These are phyloP conservation scores for Pangasius djambal DNA, from an alignment of 2,797 vertebrate species.

Conservation along the genomic window DNA sequence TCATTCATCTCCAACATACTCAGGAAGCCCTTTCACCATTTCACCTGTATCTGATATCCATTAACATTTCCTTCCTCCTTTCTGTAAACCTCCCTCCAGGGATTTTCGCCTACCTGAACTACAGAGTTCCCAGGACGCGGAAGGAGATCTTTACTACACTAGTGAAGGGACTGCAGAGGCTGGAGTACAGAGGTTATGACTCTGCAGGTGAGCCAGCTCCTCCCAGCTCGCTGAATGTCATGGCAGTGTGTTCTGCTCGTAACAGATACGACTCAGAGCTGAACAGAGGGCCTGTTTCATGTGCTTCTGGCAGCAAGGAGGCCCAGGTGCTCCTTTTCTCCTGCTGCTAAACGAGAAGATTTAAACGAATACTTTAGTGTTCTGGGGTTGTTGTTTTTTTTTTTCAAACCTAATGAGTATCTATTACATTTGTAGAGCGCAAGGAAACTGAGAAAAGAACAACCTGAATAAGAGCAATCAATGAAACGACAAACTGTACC, in stretches of 20 bases:
- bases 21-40: not conserved
- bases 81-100: constrained; percentile 70
- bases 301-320: constrained; percentile 38
- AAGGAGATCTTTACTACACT: constrained; percentile 92
- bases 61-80: not conserved
- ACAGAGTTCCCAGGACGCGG: constrained; percentile 88
- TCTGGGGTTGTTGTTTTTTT: too few relatives aligned
- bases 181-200: constrained; percentile 98
- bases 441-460: not conserved
- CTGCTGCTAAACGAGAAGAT: not conserved
- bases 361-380: not conserved
- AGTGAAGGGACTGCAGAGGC: constrained; percentile 90
- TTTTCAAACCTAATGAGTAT: too few relatives aligned
- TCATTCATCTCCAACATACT: not conserved
- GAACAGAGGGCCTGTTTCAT: constrained; percentile 51
- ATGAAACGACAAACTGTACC: not conserved
- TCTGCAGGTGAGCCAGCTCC: constrained; percentile 85
- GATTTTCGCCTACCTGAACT: constrained; percentile 98
- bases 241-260: constrained; percentile 24
- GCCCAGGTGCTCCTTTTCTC: constrained; percentile 26
- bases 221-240: constrained; percentile 33
- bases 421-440: not conserved
- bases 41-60: not conserved
- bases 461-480: not conserved
- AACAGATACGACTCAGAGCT: constrained; percentile 39